phyloP scores from a whole-genome alignment of 2,113 vertebrate genomes.

The Turnix velox region DNA sequence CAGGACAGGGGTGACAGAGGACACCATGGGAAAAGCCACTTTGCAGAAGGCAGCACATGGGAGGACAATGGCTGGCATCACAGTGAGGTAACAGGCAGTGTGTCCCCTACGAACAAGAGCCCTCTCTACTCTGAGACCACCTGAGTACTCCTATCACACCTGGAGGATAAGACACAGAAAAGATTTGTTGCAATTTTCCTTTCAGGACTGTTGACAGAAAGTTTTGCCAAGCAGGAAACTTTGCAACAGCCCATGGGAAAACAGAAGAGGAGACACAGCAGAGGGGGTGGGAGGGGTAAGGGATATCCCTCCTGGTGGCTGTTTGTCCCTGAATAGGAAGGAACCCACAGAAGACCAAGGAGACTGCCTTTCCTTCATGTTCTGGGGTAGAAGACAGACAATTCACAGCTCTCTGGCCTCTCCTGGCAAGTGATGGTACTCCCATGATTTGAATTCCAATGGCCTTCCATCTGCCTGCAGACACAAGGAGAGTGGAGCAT shows the following conservation, averaged over 20 bases:
- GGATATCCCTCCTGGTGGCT: accelerated
- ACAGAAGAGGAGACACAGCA: not conserved
- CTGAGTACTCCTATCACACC: not conserved
- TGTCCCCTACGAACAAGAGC: not conserved
- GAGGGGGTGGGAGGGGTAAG: not conserved
- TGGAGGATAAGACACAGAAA: not conserved
- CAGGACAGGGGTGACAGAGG: not conserved
- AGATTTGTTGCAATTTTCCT: not conserved
- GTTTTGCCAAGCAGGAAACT: not conserved
- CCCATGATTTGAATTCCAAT: not conserved
- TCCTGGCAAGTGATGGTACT: not conserved
- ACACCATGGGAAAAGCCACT: not conserved
- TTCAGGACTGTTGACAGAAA: not conserved
- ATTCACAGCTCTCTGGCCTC: not conserved
- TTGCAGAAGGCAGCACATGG: not conserved
- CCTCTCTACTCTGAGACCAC: not conserved
- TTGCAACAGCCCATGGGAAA: not conserved
- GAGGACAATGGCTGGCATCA: not conserved
- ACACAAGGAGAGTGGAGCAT: not conserved
- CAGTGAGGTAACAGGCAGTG: accelerated
- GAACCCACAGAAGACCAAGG: not conserved
- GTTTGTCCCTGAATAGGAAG: not conserved
- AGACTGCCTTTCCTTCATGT: accelerated
- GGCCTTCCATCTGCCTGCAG: not conserved
- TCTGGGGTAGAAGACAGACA: not conserved